Percentiles rank a stretch among this genome's conserved stretches.
These are phyloP conservation scores for Hyperoplus lanceolatus DNA, from an alignment of 2,797 vertebrate species.

Conservation along the genomic window DNA sequence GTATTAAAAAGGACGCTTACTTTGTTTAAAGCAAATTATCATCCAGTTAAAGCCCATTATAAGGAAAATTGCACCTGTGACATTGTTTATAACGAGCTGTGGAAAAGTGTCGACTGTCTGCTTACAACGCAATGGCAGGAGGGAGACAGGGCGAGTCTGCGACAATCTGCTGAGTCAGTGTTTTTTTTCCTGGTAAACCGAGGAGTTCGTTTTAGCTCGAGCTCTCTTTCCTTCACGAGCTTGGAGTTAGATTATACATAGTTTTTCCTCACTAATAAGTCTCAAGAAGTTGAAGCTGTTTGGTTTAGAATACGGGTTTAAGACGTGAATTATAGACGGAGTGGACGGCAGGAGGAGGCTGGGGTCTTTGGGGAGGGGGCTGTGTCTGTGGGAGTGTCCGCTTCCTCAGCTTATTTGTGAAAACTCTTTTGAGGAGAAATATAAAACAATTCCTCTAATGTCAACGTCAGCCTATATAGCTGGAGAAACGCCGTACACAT, in stretches of 20 bases:
- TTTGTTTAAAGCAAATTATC: background rate
- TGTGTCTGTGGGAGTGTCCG: constrained; percentile 71
- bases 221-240: background rate
- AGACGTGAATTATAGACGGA: background rate
- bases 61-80: background rate
- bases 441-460: constrained; percentile 37
- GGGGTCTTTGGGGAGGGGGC: constrained; percentile 66
- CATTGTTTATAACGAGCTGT: background rate
- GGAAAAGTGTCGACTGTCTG: too few relatives aligned
- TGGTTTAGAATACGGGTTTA: background rate
- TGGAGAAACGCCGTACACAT: background rate
- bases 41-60: background rate
- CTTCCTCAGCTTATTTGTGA: constrained; percentile 40
- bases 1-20: background rate
- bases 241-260: background rate
- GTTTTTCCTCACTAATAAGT: background rate
- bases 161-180: constrained; percentile 34
- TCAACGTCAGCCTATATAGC: constrained; percentile 2
- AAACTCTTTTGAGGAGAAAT: constrained; percentile 49
- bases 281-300: background rate
- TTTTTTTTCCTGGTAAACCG: background rate
- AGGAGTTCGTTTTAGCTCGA: background rate
- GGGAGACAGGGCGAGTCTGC: constrained; percentile 22
- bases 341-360: constrained; percentile 45
- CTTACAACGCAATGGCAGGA: background rate